Evolutionary conservation across 2,888 invertebrate genomes (phyloP), one percentile per base, ranked within the genome.

Genomic region (Dinocampus coccinellae): DNA sequence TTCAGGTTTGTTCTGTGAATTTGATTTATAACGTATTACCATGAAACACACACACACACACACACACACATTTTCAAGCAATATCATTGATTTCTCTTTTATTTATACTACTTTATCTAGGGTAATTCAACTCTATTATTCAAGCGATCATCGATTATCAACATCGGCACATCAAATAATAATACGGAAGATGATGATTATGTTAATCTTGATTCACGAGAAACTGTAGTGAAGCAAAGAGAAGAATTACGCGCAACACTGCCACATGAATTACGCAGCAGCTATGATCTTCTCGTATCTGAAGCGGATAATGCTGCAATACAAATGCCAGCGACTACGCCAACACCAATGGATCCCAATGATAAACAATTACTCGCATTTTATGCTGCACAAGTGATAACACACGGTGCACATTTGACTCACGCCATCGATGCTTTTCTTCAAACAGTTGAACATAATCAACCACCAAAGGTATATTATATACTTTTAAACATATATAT

Each of bases 381-480:
- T 88, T 98, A 97, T 88, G 94, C 94, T 24, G 92, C 93, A 62
- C 97, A 97, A 87, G 92, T 95, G 29, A 93, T 95, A 42, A 94
- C 93, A 13, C 96, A 97, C 86, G 93, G 95, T 81, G 92, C 92
- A 24, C 93, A 95, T 85, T 90, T 98, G 60, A 93, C 95, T 75
- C 94, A 95, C 78, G 95, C 97, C 16, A 96, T 98, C 70, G 97
- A 97, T 82, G 95, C 96, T 0, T 98, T 98, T 89, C 90, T 98
- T 60, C 92, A 94, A 80, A 95, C 96, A 4, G 95, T 98, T 52
- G 96, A 97, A 83, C 94, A 94, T 88, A 97, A 97, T 83, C 96
- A 97, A 85, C 97, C 97, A 47, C 98, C 98, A 0, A 95, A 96
- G 88, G 94, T 81, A 9, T 89, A 16, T 33, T 33, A 26, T 63